Conservation (phyloP, 1,140 invertebrate species). For the Kradibia gibbosae region DNA sequence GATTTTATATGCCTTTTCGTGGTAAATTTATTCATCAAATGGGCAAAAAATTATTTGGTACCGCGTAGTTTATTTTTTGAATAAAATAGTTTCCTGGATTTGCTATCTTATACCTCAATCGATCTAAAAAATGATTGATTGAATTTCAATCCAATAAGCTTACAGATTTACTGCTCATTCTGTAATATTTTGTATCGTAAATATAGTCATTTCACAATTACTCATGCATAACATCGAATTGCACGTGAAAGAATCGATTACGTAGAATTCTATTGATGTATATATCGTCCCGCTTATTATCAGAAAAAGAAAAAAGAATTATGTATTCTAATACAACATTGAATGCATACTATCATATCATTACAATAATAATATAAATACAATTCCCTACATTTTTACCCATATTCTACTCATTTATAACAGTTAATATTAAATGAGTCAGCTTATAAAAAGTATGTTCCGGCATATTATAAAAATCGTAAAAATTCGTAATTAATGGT, state of each 20-base stretch:
- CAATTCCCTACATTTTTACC: background rate
- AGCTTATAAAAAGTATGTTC: background rate
- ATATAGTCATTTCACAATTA: background rate
- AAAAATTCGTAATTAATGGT: background rate
- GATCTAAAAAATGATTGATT: background rate
- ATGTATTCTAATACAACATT: background rate
- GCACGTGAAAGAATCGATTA: background rate
- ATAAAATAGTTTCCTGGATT: background rate
- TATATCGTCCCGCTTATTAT: background rate
- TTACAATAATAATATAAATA: background rate
- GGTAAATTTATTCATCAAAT: no score
- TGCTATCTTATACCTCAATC: background rate
- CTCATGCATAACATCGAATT: background rate
- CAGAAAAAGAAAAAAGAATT: background rate
- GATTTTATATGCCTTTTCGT: no score
- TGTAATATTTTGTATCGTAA: background rate
- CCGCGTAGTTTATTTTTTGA: no score
- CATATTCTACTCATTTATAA: no score
- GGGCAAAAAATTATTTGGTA: no score
- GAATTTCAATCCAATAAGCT: background rate
- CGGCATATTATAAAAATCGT: background rate
- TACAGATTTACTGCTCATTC: background rate
- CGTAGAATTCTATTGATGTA: background rate
- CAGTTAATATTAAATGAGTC: no score
- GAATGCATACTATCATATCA: background rate